phyloP scores from a whole-genome alignment of 2,113 vertebrate species.

The Suricata suricatta region DNA sequence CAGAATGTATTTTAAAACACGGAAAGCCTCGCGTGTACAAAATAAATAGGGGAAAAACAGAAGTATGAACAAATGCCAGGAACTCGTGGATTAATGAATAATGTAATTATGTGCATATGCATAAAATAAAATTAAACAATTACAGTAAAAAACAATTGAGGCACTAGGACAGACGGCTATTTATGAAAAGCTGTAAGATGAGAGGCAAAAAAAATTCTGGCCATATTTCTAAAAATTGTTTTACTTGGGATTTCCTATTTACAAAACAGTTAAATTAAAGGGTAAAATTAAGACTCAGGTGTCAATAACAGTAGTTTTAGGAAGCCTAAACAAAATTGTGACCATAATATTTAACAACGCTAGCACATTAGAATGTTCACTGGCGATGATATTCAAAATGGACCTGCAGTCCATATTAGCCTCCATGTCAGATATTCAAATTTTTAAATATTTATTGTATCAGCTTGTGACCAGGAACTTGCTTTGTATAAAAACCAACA shows the following conservation, averaged over 20 bases:
- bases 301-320: conserved; percentile 41
- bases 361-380: neutral
- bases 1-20: conserved; percentile 63
- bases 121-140: conserved; percentile 78
- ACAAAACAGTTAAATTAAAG: conserved; percentile 45
- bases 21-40: conserved; percentile 80
- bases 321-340: conserved; percentile 76
- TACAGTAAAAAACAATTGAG: conserved; percentile 62
- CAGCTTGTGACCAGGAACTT: neutral
- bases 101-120: conserved; percentile 72
- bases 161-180: conserved; percentile 74
- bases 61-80: conserved; percentile 76
- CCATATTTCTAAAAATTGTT: conserved; percentile 62
- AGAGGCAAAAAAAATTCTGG: conserved; percentile 70
- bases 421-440: neutral
- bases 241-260: conserved; percentile 61
- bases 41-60: conserved; percentile 79
- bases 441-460: conserved; percentile 19
- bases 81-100: conserved; percentile 82
- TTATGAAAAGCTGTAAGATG: conserved; percentile 78
- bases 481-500: conserved; percentile 4
- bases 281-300: conserved; percentile 41
- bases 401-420: neutral
- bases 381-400: neutral
- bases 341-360: neutral